Conservation (phyloP, 2,113 vertebrate genomes). For the Oreochromis niloticus region DNA sequence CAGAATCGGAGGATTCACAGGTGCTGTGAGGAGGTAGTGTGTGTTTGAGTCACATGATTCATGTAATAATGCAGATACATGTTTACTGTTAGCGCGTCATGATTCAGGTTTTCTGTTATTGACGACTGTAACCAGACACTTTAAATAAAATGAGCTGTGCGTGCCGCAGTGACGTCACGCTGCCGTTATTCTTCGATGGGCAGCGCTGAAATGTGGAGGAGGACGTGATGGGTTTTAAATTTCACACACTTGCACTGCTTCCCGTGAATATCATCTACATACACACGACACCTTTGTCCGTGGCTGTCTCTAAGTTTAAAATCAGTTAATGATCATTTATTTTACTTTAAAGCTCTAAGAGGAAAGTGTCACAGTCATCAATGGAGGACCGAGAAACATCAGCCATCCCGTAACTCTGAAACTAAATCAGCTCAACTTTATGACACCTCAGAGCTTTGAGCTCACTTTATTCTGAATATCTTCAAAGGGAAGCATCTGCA, state of each 20-base stretch:
- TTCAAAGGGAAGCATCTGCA: slow-evolving; percentile 49
- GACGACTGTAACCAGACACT: neutral
- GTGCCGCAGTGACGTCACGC: neutral
- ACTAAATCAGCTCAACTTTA: slow-evolving; percentile 48
- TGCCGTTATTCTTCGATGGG: neutral
- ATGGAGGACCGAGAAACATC: slow-evolving; percentile 24
- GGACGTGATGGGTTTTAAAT: neutral
- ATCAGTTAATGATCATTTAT: slow-evolving; percentile 22
- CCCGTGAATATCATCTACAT: neutral
- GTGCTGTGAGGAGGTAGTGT: neutral
- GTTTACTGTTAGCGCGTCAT: neutral
- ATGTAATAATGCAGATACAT: neutral
- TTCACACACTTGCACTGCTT: neutral
- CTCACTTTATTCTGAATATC: slow-evolving; percentile 51
- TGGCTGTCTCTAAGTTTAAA: neutral
- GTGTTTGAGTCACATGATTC: neutral
- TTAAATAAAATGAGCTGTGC: rapidly evolving
- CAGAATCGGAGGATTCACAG: neutral
- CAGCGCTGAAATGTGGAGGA: neutral
- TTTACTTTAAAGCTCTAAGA: slow-evolving; percentile 30
- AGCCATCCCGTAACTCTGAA: slow-evolving; percentile 38
- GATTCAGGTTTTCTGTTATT: neutral
- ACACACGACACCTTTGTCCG: neutral
- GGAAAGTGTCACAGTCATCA: slow-evolving; percentile 35
- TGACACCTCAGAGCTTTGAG: slow-evolving; percentile 43